Percentiles rank a stretch among this genome's conserved stretches.
Conservation (phyloP, 2,797 vertebrate genomes). For the Sebastes cheni region DNA sequence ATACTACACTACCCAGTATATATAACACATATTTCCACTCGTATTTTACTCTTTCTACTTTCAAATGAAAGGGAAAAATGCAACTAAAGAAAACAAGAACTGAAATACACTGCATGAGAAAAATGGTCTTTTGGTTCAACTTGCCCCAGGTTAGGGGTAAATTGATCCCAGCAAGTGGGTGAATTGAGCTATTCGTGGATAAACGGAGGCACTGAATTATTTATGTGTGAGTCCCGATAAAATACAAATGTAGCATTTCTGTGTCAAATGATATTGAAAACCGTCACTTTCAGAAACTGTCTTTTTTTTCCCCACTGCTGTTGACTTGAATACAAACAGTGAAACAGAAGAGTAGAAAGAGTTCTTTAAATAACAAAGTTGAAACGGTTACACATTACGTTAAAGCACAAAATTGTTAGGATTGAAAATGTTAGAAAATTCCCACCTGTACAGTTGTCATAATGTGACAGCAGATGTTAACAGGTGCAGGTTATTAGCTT, state of each 20-base stretch:
- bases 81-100: background rate
- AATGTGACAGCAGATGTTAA: background rate
- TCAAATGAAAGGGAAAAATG: background rate
- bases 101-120: background rate
- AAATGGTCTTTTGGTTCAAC: background rate
- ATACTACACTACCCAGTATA: background rate
- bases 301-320: background rate
- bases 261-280: background rate
- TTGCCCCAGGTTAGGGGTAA: slow-evolving; percentile 27
- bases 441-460: background rate
- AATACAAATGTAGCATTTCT: slow-evolving; percentile 32
- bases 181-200: slow-evolving; percentile 54
- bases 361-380: background rate
- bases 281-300: background rate
- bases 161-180: slow-evolving; percentile 40
- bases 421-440: background rate
- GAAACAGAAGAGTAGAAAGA: background rate
- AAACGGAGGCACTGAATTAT: slow-evolving; percentile 50
- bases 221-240: slow-evolving; percentile 34
- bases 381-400: background rate
- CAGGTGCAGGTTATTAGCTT: background rate
- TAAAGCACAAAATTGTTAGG: background rate
- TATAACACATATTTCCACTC: background rate
- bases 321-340: background rate
- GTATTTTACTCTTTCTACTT: background rate